These are phyloP conservation scores for Eudemis profundana DNA, from an alignment of 2,888 invertebrate genomes.

Conservation along the genomic window DNA sequence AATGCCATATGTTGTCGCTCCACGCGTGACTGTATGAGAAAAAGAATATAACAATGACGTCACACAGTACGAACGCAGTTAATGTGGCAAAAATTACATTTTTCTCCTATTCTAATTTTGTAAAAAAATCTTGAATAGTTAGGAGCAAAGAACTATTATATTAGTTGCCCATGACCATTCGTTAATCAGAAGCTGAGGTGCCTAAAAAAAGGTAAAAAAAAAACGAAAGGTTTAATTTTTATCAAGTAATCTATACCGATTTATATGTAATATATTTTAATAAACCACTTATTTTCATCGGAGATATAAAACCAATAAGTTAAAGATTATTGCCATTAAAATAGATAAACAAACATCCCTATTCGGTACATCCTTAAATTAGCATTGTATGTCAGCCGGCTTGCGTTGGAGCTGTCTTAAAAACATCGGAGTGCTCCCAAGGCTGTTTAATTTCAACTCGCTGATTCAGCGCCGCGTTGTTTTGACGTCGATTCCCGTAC, in stretches of 20 bases:
- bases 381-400: conserved; percentile 3
- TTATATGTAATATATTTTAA: too few relatives aligned
- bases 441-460: conserved; percentile 70
- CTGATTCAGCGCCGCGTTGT: conserved; percentile 33
- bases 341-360: not conserved
- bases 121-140: too few relatives aligned
- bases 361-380: conserved; percentile 9
- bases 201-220: too few relatives aligned
- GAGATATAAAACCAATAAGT: too few relatives aligned
- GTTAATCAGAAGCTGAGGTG: too few relatives aligned
- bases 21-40: not conserved
- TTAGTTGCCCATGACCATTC: too few relatives aligned
- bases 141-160: too few relatives aligned
- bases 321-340: too few relatives aligned
- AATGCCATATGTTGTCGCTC: not conserved
- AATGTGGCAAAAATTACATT: not conserved
- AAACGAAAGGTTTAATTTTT: too few relatives aligned
- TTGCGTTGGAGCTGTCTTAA: conserved; percentile 46
- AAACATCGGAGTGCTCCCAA: conserved; percentile 65
- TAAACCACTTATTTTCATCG: too few relatives aligned
- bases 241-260: too few relatives aligned
- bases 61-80: not conserved
- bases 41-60: conserved; percentile 6
- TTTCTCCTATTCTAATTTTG: too few relatives aligned
- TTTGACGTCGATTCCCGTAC: conserved; percentile 24